Conservation (phyloP, 2,888 invertebrate species). For the Axea sp. region DNA sequence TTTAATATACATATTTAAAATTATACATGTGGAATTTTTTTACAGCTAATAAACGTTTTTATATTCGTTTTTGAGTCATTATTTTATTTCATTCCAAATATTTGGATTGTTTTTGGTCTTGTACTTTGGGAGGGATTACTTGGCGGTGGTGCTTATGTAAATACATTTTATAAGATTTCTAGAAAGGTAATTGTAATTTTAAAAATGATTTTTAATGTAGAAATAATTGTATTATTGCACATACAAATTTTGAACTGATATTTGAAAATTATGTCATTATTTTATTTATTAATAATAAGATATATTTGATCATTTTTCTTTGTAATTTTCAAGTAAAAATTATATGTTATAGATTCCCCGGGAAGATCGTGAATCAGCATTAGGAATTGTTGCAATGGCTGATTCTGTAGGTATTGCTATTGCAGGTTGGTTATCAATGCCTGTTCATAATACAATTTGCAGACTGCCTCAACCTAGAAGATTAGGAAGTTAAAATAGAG, state of each 20-base stretch:
- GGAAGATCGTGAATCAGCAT: slow-evolving; percentile 83
- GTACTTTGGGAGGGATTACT: slow-evolving; percentile 84
- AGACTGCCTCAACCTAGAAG: slow-evolving; percentile 79
- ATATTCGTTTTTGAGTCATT: slow-evolving; percentile 81
- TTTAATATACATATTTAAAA: not conserved
- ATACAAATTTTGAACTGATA: too few species aligned
- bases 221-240: too few species aligned
- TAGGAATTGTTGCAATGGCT: slow-evolving; percentile 87
- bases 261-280: too few species aligned
- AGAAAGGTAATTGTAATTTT: slow-evolving; percentile 81
- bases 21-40: not conserved
- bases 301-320: too few species aligned
- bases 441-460: slow-evolving; percentile 88
- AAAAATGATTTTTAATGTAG: not conserved
- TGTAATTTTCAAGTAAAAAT: too few species aligned
- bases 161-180: slow-evolving; percentile 88
- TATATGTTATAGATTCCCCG: slow-evolving; percentile 76
- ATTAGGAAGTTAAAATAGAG: slow-evolving; percentile 23
- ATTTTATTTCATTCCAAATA: slow-evolving; percentile 81
- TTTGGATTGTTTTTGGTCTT: slow-evolving; percentile 82
- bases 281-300: too few species aligned
- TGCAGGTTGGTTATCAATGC: slow-evolving; percentile 87
- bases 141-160: slow-evolving; percentile 86
- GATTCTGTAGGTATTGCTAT: slow-evolving; percentile 89
- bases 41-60: slow-evolving; percentile 81